Evolutionary conservation across 2,888 invertebrate species (phyloP), one percentile per base, ranked within the genome.

Genomic region (Yponomeuta plumbellus): DNA sequence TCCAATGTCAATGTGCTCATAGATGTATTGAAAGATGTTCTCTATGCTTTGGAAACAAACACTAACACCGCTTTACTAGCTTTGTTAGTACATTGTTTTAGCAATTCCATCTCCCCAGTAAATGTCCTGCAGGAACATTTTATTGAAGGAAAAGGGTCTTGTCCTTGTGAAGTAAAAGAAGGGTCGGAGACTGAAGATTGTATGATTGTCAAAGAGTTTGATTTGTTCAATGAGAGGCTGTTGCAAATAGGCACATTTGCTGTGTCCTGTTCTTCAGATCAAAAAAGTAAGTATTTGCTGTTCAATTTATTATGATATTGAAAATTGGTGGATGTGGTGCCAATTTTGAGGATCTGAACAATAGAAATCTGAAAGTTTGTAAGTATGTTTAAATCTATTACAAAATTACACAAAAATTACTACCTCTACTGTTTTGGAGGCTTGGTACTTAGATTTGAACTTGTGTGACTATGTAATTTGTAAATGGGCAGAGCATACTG

Each of bases 231-330:
- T 73, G 95, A 95, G 75, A 92, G 94, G 72, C 83, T 94, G 64
- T 85, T 94, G 82, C 94, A 95, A 75, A 94, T 95, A 73, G 95
- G 94, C 62, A 87, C 93, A 64, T 95, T 95, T 82, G 94, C 95
- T n/a, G 91, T 94, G 61, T 93, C 94, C 5, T 89, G 88, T 74
- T 88, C 88, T 34, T 88, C 86, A 44, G 89, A 89, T 79, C 81
- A 86, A 69, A 80, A 78, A 71, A 82, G 91, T 90, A 74, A 77
- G 88, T 78, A 40, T 40, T 66, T 59, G 66, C 13, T 13, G 56
- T 58, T 21, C 56, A 52, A 52, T 52, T 2, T 17, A 13, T 17
- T 13, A 52, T 17, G 13, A 3, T 52, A 52, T 52, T 8, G 2
- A 44, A 44, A 5, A 11, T 8, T 5, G 6, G 39, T 8, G 39